Base-by-base conservation (phyloP, 2,888 invertebrate genomes). In the Scaptomyza polygonia region DNA sequence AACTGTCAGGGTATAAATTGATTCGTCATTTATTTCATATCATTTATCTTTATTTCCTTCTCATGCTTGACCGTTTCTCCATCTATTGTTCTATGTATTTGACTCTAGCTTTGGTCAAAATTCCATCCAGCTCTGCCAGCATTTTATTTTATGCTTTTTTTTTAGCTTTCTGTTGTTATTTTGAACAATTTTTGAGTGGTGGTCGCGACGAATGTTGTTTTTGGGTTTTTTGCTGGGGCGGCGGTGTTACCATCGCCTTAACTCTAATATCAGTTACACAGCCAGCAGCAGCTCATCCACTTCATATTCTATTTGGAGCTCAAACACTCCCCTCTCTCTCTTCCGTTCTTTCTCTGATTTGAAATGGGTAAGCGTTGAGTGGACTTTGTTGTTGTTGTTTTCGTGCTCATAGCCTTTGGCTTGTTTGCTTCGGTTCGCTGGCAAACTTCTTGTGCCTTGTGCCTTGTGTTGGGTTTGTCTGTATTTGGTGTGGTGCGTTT, bases 241-340 rank as follows among this genome's bases (percentile, higher is more conserved):
- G 25, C 47, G 77, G 45, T 58, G 86, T 85, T 83, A 83, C 86
- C 86, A 86, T 81, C 84, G 88, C 88, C 73, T 86, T 88, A 84
- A 88, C 84, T 69, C 71, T 86, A 76, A 84, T 84, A 84, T 84
- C 86, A 76, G 86, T 88, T 78, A 86, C 84, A 79, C 56, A 64
- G 56, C 62, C 45, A 69, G 42, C 42, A 64, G 42, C 42, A 64
- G 55, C 49, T 29, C 25, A 42, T n/a, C 52, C 67, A 67, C 73
- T 54, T 63, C 73, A 47, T 59, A 59, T 55, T 62, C 61, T 40
- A 70, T 59, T 64, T 74, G 61, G 48, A 36, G 44, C 36, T 11
- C 7, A 16, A 18, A 40, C 40, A 40, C 21, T 5, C 1, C 42
- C 12, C 12, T 6, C 44, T 14, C 25, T 12, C 16, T 18, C 12